Conservation (phyloP, 2,113 vertebrate species). For the Heliornis fulica region DNA sequence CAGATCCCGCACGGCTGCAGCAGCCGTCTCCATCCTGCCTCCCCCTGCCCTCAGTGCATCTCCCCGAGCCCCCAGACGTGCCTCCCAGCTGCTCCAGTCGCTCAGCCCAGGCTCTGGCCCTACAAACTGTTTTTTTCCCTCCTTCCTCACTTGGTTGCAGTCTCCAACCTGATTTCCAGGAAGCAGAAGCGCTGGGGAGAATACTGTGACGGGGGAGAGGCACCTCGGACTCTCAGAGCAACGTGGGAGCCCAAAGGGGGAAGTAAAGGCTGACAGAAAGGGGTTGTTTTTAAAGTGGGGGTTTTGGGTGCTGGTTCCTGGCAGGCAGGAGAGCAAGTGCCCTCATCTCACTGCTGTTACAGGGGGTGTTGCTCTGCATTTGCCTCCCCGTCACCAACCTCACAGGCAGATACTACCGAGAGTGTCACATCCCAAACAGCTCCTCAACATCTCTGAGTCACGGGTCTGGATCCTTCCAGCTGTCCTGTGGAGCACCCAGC, state of each 20-base stretch:
- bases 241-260: not conserved
- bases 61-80: not conserved
- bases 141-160: not conserved
- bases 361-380: not conserved
- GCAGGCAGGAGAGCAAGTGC: not conserved
- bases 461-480: not conserved
- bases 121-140: not conserved
- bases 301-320: not conserved
- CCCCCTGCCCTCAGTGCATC: not conserved
- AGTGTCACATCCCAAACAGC: not conserved
- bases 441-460: not conserved
- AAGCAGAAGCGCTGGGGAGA: not conserved
- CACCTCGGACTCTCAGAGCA: not conserved
- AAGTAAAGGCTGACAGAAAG: not conserved
- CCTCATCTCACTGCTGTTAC: fast-evolving
- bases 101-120: not conserved
- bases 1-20: not conserved
- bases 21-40: not conserved
- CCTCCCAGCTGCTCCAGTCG: not conserved
- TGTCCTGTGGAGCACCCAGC: not conserved
- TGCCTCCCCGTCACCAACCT: not conserved
- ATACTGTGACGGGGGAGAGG: not conserved
- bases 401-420: not conserved
- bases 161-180: not conserved
- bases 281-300: not conserved